Evolutionary conservation across 2,888 invertebrate species (phyloP), one percentile per base, ranked within the genome.

Genomic region (Melolontha melolontha): DNA sequence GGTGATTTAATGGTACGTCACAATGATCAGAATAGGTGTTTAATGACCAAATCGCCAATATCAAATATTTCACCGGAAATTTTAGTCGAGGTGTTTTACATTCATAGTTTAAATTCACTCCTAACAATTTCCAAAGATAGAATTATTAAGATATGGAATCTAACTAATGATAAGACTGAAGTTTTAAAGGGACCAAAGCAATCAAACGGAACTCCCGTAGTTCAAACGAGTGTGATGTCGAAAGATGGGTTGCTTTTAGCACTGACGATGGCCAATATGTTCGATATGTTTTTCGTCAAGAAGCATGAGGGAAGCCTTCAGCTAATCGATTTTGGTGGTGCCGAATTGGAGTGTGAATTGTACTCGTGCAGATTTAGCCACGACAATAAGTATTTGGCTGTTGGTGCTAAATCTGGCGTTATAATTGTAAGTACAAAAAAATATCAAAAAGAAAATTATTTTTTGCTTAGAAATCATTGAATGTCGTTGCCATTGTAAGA

Each of bases 361-460:
- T 75, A 67, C 11, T 76, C 75, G 42, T 77, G 78, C 50, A 73
- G 76, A 42, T 79, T 79, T 72, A 88, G 89, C 0, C 78, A 83
- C 0, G 87, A 90, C 75, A 88, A 87, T 5, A 82, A 85, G 59
- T 84, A 89, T 67, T 81, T 91, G 11, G 91, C 91, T 0, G 77
- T 90, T 75, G 91, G 91, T 0, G 85, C 88, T 16, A 86, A 87
- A 54, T 86, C 85, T 17, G 91, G 91, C 0, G 82, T 86, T 69
- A 87, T 91, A 75, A 84, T 86, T 80, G 91, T 91, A 82, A 86
- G 85, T 68, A 64, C 4, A 4, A 22, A 22, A 22, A 22, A 4
- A 22, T 22, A 22, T n/a, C n/a, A n/a, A n/a, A n/a, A n/a, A n/a
- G n/a, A n/a, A n/a, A n/a, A n/a, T n/a, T n/a, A n/a, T n/a, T n/a